Evolutionary conservation across 2,888 invertebrate species (phyloP).

Genomic region (Linnaemya tessellans): DNA sequence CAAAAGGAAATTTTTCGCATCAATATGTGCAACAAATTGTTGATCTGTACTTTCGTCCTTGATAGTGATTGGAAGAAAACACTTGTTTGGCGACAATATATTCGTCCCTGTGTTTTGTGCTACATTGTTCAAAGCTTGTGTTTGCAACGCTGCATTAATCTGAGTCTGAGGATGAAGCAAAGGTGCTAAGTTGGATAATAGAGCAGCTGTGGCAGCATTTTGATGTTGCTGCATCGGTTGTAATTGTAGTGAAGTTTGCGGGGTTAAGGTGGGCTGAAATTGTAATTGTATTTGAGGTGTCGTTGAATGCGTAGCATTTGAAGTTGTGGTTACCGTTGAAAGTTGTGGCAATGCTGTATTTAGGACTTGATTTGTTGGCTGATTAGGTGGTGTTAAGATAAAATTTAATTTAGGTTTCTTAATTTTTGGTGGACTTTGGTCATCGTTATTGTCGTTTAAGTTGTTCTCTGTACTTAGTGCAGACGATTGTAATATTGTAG

Average conservation of each 20-base stretch:
- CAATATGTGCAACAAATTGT: slow-evolving; percentile 83
- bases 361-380: slow-evolving; percentile 72
- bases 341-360: slow-evolving; percentile 73
- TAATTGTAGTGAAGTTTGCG: slow-evolving; percentile 63
- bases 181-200: slow-evolving; percentile 73
- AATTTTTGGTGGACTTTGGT: slow-evolving; percentile 75
- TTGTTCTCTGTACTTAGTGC: slow-evolving; percentile 75
- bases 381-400: slow-evolving; percentile 79
- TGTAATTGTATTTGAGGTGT: slow-evolving; percentile 75
- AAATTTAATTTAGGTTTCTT: slow-evolving; percentile 83
- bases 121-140: slow-evolving; percentile 50
- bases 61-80: slow-evolving; percentile 82
- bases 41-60: slow-evolving; percentile 83
- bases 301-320: slow-evolving; percentile 48
- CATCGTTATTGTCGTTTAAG: slow-evolving; percentile 70
- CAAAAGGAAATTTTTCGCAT: slow-evolving; percentile 82
- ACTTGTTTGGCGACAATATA: slow-evolving; percentile 81
- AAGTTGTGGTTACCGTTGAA: slow-evolving; percentile 33
- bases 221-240: slow-evolving; percentile 71
- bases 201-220: slow-evolving; percentile 65
- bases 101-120: slow-evolving; percentile 69
- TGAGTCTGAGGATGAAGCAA: slow-evolving; percentile 73
- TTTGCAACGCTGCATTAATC: slow-evolving; percentile 53
- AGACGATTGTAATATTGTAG: slow-evolving; percentile 60
- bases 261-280: slow-evolving; percentile 65